Conservation (phyloP, 2,888 invertebrate genomes). For the Lottia gigantea region DNA sequence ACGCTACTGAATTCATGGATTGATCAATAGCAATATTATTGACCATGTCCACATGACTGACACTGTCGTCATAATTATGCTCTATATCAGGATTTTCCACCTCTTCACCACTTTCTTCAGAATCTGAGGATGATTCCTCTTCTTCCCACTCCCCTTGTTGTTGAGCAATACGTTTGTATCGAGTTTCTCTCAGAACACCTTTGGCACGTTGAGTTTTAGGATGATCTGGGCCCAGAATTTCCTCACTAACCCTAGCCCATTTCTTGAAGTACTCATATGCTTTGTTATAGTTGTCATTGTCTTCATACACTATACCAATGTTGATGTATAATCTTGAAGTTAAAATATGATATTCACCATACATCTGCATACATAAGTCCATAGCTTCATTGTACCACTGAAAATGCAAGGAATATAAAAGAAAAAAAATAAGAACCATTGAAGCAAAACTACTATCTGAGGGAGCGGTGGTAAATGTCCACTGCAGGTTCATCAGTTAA, state of each 20-base stretch:
- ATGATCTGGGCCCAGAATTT: constrained; percentile 65
- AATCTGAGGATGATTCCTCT: constrained; percentile 42
- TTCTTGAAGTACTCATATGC: constrained; percentile 66
- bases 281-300: constrained; percentile 64
- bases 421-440: too few species aligned
- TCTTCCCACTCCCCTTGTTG: constrained; percentile 54
- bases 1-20: background rate
- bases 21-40: constrained; percentile 1
- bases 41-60: constrained; percentile 39
- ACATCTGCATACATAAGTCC: constrained; percentile 66
- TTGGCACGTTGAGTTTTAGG: constrained; percentile 66
- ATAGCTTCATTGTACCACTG: constrained; percentile 65
- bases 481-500: too few species aligned
- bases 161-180: constrained; percentile 61
- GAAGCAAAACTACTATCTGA: too few species aligned
- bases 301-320: constrained; percentile 66
- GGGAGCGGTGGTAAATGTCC: too few species aligned
- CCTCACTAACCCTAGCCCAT: constrained; percentile 64
- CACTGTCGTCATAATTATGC: constrained; percentile 57
- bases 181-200: constrained; percentile 62
- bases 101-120: constrained; percentile 45
- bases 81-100: constrained; percentile 53
- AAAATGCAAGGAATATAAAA: constrained; percentile 22
- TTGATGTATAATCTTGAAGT: constrained; percentile 66
- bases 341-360: constrained; percentile 64